phyloP scores from a whole-genome alignment of 1,140 invertebrate genomes.

The Cotesia glomerata region DNA sequence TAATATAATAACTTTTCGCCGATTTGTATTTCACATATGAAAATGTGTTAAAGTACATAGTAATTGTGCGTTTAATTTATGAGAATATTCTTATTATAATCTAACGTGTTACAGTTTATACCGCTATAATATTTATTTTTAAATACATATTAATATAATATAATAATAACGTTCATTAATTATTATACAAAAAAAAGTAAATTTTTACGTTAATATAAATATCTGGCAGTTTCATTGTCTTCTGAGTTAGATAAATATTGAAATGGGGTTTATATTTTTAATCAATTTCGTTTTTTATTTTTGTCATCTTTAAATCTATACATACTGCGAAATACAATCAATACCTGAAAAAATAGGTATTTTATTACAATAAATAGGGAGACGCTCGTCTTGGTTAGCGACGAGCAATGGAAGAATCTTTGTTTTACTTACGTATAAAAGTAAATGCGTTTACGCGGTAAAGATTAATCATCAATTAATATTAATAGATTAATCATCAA shows the following conservation, averaged over 20 bases:
- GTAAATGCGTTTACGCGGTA: conserved; percentile 6
- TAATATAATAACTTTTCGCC: conserved; percentile 16
- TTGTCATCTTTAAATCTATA: conserved; percentile 2
- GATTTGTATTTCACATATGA: conserved; percentile 15
- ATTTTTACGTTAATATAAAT: conserved; percentile 8
- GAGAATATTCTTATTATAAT: background rate
- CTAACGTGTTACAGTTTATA: background rate
- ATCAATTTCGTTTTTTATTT: conserved; percentile 51
- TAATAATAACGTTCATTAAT: background rate
- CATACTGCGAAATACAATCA: conserved; percentile 2
- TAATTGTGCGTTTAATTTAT: conserved; percentile 26
- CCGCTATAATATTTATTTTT: background rate
- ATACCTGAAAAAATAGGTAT: conserved; percentile 1
- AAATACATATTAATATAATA: background rate
- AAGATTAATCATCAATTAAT: background rate
- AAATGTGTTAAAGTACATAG: conserved; percentile 34
- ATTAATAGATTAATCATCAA: background rate
- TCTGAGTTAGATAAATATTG: background rate
- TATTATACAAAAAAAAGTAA: conserved; percentile 10
- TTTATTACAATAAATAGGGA: too few relatives aligned
- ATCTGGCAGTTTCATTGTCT: background rate
- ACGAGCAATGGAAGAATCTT: conserved; percentile 20
- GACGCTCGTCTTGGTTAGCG: too few relatives aligned
- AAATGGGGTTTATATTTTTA: conserved; percentile 34
- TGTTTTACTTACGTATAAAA: conserved; percentile 11